A percentile compares a stretch with the other conserved stretches of the same genome.
Evolutionary conservation across 2,888 invertebrate genomes (phyloP).

Genomic region (Platycheirus rosarum): DNA sequence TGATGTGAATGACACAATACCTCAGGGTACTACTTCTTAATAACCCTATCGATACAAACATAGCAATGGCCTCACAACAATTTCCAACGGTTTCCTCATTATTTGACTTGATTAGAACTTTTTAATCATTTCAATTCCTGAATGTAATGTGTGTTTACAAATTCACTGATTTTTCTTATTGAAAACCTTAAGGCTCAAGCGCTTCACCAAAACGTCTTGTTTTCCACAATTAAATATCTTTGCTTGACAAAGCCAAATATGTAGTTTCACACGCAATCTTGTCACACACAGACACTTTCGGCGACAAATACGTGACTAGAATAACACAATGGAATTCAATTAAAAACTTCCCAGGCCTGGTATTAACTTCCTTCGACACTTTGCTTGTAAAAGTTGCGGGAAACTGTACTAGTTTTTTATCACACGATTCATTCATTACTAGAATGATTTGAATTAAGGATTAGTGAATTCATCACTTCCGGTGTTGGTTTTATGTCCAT

Average conservation of each 20-base stretch:
- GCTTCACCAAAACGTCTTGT: too few relatives aligned
- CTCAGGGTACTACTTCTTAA: too few relatives aligned
- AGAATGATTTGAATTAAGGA: neutral
- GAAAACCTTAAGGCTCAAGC: too few relatives aligned
- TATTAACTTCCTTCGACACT: constrained; percentile 51
- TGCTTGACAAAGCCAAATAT: constrained; percentile 45
- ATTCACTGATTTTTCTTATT: too few relatives aligned
- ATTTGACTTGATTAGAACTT: too few relatives aligned
- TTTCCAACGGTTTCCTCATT: too few relatives aligned
- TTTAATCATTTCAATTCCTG: too few relatives aligned
- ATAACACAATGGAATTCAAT: constrained; percentile 70
- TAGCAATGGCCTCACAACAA: too few relatives aligned
- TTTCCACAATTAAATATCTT: constrained; percentile 29
- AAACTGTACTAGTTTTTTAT: constrained; percentile 4
- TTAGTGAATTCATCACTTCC: neutral
- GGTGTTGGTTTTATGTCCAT: neutral
- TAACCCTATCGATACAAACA: too few relatives aligned
- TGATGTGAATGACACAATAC: too few relatives aligned
- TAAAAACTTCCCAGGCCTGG: constrained; percentile 67
- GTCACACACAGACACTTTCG: constrained; percentile 58
- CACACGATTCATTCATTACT: neutral
- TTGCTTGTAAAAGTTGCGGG: neutral
- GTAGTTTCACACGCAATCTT: constrained; percentile 47
- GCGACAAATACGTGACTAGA: constrained; percentile 59
- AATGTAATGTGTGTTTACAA: too few relatives aligned